A percentile compares a stretch with the other conserved stretches of the same genome.
These are phyloP conservation scores for Anhinga anhinga DNA, from an alignment of 2,113 vertebrate genomes.

Conservation along the genomic window DNA sequence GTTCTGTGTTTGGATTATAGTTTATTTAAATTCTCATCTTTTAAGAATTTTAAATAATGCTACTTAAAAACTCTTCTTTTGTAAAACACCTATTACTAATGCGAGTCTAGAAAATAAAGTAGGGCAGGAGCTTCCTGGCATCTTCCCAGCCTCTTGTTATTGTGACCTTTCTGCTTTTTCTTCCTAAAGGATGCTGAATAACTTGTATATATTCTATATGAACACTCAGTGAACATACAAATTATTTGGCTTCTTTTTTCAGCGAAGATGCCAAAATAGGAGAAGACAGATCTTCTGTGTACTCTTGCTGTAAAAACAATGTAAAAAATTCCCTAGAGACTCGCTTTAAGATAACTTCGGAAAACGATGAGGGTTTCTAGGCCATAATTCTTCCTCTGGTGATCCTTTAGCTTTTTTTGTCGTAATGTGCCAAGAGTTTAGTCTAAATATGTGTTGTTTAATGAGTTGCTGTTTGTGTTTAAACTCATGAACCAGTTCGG, in stretches of 20 bases:
- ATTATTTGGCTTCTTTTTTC: conserved; percentile 28
- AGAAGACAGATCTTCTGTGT: conserved; percentile 54
- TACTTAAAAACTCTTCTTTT: neutral
- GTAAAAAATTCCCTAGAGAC: conserved; percentile 1
- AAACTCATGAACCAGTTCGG: conserved; percentile 37
- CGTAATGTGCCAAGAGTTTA: conserved; percentile 23
- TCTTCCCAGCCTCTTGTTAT: neutral
- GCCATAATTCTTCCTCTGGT: conserved; percentile 46
- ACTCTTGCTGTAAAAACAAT: conserved; percentile 36
- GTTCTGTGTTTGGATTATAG: neutral
- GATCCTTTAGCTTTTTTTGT: conserved; percentile 15
- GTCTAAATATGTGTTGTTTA: conserved; percentile 50
- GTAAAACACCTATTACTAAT: neutral
- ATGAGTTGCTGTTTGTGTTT: conserved; percentile 51
- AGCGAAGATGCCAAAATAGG: conserved; percentile 44
- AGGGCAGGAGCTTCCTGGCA: conserved; percentile 6
- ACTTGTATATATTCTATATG: conserved; percentile 55
- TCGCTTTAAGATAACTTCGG: conserved; percentile 14
- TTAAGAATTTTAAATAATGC: neutral
- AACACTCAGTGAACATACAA: conserved; percentile 17
- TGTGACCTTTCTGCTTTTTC: conserved; percentile 31
- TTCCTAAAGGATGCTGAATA: conserved; percentile 8
- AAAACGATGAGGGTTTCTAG: neutral
- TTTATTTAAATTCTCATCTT: conserved; percentile 16
- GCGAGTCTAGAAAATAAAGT: neutral